These are phyloP conservation scores for Patagioenas fasciata DNA, from an alignment of 2,113 vertebrate genomes.

Conservation along the genomic window DNA sequence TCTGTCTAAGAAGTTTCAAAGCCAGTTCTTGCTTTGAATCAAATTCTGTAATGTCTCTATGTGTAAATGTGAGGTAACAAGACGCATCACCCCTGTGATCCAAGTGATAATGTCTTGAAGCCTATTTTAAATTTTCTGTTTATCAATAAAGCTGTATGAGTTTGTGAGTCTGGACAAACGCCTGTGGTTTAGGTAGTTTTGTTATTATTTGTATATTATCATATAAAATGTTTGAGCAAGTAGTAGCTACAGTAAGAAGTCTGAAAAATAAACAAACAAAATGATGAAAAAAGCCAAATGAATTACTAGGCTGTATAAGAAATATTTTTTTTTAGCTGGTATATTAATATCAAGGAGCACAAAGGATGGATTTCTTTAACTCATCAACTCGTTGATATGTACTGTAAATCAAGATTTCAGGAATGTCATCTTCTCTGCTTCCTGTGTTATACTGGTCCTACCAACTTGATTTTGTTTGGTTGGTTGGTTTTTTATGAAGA, in stretches of 20 bases:
- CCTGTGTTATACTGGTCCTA: not conserved
- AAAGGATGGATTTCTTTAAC: not conserved
- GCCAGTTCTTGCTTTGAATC: not conserved
- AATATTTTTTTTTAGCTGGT: not conserved
- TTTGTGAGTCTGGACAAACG: not conserved
- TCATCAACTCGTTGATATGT: not conserved
- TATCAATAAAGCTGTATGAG: not conserved
- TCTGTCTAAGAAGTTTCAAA: not conserved
- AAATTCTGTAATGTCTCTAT: not conserved
- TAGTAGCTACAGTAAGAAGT: not conserved
- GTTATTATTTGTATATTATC: not conserved
- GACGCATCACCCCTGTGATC: not conserved
- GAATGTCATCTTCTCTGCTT: not conserved
- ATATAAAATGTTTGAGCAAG: not conserved
- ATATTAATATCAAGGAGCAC: not conserved
- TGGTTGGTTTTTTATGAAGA: not conserved
- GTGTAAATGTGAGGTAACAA: not conserved
- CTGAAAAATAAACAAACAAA: not conserved
- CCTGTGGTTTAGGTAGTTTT: not conserved
- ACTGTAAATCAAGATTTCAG: not conserved
- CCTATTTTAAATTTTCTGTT: not conserved
- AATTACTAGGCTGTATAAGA: not conserved
- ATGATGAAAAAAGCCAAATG: rapidly evolving
- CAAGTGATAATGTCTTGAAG: not conserved
- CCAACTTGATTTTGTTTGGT: not conserved